Evolutionary conservation across 2,888 invertebrate species (phyloP).

Genomic region (Hirtodrosophila duncani): DNA sequence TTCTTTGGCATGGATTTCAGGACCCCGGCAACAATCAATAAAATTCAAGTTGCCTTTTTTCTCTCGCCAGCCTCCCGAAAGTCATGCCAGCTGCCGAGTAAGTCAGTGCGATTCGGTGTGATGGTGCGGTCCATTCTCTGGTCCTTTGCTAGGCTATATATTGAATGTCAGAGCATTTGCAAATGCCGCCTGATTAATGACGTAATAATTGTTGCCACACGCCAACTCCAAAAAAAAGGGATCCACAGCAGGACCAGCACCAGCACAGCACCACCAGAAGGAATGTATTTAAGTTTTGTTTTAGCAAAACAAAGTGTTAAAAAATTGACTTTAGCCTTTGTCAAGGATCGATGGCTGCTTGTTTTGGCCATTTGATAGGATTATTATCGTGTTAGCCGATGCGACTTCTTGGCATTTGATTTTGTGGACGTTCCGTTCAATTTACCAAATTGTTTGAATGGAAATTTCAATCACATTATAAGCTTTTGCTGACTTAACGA

Average conservation of each 20-base stretch:
- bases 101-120: no score
- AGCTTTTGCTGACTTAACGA: conserved; percentile 19
- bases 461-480: conserved; percentile 48
- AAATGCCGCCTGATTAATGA: conserved; percentile 74
- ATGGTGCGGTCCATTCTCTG: neutral
- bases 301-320: conserved; percentile 55
- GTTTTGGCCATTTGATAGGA: conserved; percentile 59
- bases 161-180: conserved; percentile 61
- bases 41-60: conserved; percentile 69
- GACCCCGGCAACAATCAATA: conserved; percentile 58
- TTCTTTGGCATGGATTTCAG: conserved; percentile 59
- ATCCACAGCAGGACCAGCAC: neutral
- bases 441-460: conserved; percentile 58
- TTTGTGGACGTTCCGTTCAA: conserved; percentile 61
- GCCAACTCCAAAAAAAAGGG: conserved; percentile 1
- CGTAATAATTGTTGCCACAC: conserved; percentile 71
- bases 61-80: conserved; percentile 47
- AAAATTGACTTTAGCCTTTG: conserved; percentile 53
- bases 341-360: conserved; percentile 29
- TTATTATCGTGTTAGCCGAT: conserved; percentile 66
- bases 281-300: conserved; percentile 44
- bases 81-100: conserved; percentile 62
- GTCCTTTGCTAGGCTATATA: conserved; percentile 22
- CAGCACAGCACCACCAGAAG: conserved; percentile 7
- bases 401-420: conserved; percentile 48